Percentiles rank a stretch among this genome's conserved stretches.
Conservation (phyloP, 2,113 vertebrate species). For the Trachemys scripta region DNA sequence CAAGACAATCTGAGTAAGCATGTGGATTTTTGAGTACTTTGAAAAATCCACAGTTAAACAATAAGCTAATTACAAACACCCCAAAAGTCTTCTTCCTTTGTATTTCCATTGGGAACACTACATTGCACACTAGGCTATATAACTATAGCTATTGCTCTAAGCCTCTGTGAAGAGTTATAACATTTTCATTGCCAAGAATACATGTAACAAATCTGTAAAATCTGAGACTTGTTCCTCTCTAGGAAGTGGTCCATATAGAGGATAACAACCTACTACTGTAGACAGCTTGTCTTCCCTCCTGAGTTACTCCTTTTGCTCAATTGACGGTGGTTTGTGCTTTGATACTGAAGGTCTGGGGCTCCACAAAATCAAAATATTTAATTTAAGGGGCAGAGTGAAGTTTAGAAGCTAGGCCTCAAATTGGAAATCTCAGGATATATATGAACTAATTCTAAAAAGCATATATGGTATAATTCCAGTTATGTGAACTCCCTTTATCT, state of each 20-base stretch:
- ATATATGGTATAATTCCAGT: no score
- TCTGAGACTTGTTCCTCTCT: not conserved
- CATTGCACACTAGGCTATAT: not conserved
- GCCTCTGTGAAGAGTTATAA: fast-evolving
- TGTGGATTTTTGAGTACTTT: not conserved
- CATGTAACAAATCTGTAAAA: not conserved
- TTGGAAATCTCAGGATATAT: not conserved
- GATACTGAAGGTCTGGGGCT: not conserved
- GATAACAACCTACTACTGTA: not conserved
- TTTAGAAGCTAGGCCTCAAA: not conserved
- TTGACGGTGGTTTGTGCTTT: not conserved
- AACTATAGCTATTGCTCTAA: not conserved
- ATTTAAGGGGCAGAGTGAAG: not conserved
- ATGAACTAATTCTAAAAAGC: fast-evolving
- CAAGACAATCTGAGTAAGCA: not conserved
- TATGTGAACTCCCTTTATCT: no score
- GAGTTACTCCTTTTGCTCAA: fast-evolving
- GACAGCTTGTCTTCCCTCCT: not conserved
- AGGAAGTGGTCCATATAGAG: not conserved
- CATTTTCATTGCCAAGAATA: conserved; percentile 31
- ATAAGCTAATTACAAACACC: not conserved
- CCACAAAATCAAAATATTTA: not conserved
- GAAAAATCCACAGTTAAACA: not conserved
- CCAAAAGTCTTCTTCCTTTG: not conserved
- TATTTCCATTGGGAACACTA: not conserved